These are phyloP conservation scores for Lindbergichthys nudifrons DNA, from an alignment of 2,797 vertebrate species.

Conservation along the genomic window DNA sequence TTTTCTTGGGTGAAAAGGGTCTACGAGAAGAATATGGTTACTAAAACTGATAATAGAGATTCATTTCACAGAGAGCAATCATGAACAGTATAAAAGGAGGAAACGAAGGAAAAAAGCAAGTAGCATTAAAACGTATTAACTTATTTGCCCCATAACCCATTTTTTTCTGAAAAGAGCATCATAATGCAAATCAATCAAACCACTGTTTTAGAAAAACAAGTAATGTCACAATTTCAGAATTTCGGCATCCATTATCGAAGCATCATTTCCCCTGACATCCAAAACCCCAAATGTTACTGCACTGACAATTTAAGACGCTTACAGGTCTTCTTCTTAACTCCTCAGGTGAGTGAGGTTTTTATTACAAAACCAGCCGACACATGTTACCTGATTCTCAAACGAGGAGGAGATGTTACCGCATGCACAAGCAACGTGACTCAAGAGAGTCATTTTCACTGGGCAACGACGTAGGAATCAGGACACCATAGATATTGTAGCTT, in stretches of 20 bases:
- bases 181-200: too few relatives aligned
- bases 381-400: neutral
- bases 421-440: neutral
- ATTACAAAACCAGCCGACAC: neutral
- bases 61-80: conserved; percentile 18
- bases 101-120: neutral
- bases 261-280: too few relatives aligned
- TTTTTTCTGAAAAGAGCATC: too few relatives aligned
- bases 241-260: too few relatives aligned
- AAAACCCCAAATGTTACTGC: neutral
- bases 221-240: too few relatives aligned
- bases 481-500: neutral
- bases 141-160: too few relatives aligned
- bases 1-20: neutral
- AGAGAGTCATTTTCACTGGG: neutral
- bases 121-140: too few relatives aligned
- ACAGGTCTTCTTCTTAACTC: neutral
- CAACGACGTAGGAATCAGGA: too few relatives aligned
- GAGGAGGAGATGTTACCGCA: neutral
- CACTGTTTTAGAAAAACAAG: too few relatives aligned
- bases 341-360: neutral
- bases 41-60: conserved; percentile 25
- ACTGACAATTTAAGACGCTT: neutral
- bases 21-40: conserved; percentile 12
- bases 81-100: neutral